Conservation (phyloP, 1,140 invertebrate species). For the Megalopta genalis region DNA sequence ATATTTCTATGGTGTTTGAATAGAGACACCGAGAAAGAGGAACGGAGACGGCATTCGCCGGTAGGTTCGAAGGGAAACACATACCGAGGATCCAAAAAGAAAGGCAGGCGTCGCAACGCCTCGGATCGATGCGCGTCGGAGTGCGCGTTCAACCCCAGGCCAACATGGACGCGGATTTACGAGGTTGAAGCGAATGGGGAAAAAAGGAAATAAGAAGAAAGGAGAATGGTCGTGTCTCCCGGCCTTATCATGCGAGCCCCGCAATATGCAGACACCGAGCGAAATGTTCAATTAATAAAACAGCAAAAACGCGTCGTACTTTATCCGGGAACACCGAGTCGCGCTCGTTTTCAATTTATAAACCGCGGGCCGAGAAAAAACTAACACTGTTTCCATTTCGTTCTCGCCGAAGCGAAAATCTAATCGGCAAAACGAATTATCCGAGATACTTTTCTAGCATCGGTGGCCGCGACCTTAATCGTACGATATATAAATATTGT, state of each 20-base stretch:
- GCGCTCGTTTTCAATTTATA: background rate
- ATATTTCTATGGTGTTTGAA: conserved; percentile 11
- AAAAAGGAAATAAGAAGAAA: conserved; percentile 55
- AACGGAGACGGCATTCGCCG: conserved; percentile 28
- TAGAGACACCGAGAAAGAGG: conserved; percentile 1
- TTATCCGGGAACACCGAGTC: too few relatives aligned
- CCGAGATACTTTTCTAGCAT: too few relatives aligned
- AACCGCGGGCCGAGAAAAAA: too few relatives aligned
- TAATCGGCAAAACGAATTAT: too few relatives aligned
- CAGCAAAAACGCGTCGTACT: background rate
- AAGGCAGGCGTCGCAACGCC: conserved; percentile 73
- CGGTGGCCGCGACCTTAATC: too few relatives aligned
- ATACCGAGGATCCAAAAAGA: conserved; percentile 73
- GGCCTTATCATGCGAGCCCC: conserved; percentile 12
- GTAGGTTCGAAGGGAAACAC: conserved; percentile 68
- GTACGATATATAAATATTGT: too few relatives aligned
- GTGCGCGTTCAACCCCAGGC: conserved; percentile 73
- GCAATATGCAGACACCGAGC: background rate
- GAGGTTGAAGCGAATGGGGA: conserved; percentile 59
- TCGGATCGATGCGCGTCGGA: conserved; percentile 75
- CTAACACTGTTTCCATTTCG: too few relatives aligned
- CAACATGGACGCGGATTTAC: conserved; percentile 74
- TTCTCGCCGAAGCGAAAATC: too few relatives aligned
- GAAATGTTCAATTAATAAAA: background rate
- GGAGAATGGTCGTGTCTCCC: conserved; percentile 26